Percentiles rank a stretch among this genome's conserved stretches.
Conservation (phyloP, 2,888 invertebrate species). For the Cantharis rustica region DNA sequence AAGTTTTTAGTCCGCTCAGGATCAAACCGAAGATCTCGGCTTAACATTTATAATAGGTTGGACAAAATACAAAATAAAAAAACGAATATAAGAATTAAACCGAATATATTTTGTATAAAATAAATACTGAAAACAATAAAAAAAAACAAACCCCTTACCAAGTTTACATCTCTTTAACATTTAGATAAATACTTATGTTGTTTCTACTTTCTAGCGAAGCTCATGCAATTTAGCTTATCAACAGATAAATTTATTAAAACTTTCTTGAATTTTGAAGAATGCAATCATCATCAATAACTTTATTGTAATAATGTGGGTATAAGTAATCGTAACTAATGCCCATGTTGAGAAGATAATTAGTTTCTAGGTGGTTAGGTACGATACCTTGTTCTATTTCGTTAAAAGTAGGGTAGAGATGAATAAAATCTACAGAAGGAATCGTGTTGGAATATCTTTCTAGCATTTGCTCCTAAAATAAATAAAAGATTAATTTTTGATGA, state of each 20-base stretch:
- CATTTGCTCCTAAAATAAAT: neutral
- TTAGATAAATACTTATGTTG: too few relatives aligned
- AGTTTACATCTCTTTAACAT: too few relatives aligned
- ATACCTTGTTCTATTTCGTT: neutral
- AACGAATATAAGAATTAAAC: too few relatives aligned
- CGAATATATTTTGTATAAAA: too few relatives aligned
- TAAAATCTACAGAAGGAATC: neutral
- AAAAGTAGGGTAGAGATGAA: neutral
- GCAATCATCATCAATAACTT: neutral
- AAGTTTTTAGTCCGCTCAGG: too few relatives aligned
- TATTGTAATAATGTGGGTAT: neutral
- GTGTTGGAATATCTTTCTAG: neutral
- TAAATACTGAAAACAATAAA: too few relatives aligned
- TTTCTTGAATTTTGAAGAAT: neutral
- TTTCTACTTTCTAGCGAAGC: neutral
- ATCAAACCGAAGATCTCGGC: too few relatives aligned
- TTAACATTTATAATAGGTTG: too few relatives aligned
- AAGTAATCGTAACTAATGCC: neutral
- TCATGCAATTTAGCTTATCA: neutral
- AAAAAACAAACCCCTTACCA: too few relatives aligned
- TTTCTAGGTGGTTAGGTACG: neutral
- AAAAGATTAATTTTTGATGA: neutral
- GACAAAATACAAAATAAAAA: too few relatives aligned
- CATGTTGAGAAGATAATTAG: neutral
- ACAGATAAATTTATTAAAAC: neutral